Percentiles rank a stretch among this genome's conserved stretches.
phyloP scores from a whole-genome alignment of 2,113 vertebrate genomes.

The Isurus oxyrinchus region DNA sequence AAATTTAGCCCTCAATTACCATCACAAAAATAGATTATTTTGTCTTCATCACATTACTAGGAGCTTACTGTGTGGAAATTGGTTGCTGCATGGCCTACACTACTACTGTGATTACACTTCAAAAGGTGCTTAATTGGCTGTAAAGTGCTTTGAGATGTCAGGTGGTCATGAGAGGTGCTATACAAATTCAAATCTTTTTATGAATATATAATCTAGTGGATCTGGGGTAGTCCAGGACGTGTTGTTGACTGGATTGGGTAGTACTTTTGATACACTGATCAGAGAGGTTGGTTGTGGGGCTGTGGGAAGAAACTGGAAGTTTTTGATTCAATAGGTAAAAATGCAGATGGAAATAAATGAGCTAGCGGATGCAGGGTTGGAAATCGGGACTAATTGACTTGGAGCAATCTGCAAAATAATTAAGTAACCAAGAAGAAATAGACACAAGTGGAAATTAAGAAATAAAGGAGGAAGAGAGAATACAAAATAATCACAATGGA shows the following conservation, averaged over 20 bases:
- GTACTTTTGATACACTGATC: neutral
- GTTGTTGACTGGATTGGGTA: neutral
- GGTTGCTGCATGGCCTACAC: neutral
- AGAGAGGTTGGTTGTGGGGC: neutral
- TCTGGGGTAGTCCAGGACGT: neutral
- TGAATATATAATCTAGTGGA: neutral
- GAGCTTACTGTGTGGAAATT: neutral
- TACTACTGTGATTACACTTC: neutral
- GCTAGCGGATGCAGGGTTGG: neutral
- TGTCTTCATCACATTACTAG: neutral
- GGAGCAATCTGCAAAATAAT: neutral
- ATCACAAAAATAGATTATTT: neutral
- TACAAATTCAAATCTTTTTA: neutral
- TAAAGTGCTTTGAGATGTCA: neutral
- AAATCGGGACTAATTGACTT: neutral
- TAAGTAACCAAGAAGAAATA: neutral
- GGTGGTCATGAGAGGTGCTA: neutral
- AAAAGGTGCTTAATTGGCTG: neutral
- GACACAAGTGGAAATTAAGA: neutral
- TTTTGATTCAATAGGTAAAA: neutral
- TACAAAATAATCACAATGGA: neutral
- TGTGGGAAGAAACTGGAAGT: neutral
- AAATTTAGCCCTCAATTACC: neutral
- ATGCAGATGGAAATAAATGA: neutral
- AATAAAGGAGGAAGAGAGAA: neutral